These are phyloP conservation scores for Meriones psammophilus DNA, from an alignment of 2,797 vertebrate genomes.

Conservation along the genomic window DNA sequence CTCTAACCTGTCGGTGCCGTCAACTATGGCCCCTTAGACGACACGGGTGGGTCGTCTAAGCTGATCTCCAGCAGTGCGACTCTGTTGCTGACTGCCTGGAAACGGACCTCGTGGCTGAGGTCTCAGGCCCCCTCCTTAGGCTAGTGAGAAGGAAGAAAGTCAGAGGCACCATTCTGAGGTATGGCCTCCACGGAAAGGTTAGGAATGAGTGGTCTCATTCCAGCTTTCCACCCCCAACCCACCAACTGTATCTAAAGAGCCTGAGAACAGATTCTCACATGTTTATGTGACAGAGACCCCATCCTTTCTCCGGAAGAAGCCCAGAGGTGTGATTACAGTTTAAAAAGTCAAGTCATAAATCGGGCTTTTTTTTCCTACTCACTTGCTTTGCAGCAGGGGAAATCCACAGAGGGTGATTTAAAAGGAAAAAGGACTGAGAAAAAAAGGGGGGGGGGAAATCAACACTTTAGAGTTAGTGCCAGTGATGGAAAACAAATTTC, in stretches of 20 bases:
- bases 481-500: constrained; percentile 83
- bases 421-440: constrained; percentile 64
- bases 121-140: not conserved
- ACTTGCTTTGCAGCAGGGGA: constrained; percentile 55
- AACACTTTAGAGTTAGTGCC: constrained; percentile 72
- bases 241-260: not conserved
- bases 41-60: not conserved
- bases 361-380: constrained; percentile 50
- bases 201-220: not conserved
- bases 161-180: fast-evolving
- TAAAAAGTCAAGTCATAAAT: constrained; percentile 81
- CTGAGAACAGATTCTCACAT: constrained; percentile 47
- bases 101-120: not conserved
- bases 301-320: constrained; percentile 61
- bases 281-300: constrained; percentile 55
- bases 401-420: constrained; percentile 76
- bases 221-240: not conserved
- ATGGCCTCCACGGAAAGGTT: not conserved
- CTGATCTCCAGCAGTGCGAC: fast-evolving
- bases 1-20: constrained; percentile 42
- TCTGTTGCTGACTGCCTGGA: not conserved
- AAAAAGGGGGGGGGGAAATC: constrained; percentile 6
- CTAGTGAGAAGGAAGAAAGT: not conserved
- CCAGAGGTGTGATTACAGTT: constrained; percentile 75
- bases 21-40: not conserved